Conservation (phyloP, 2,113 vertebrate species). For the Microcebus jonahi region DNA sequence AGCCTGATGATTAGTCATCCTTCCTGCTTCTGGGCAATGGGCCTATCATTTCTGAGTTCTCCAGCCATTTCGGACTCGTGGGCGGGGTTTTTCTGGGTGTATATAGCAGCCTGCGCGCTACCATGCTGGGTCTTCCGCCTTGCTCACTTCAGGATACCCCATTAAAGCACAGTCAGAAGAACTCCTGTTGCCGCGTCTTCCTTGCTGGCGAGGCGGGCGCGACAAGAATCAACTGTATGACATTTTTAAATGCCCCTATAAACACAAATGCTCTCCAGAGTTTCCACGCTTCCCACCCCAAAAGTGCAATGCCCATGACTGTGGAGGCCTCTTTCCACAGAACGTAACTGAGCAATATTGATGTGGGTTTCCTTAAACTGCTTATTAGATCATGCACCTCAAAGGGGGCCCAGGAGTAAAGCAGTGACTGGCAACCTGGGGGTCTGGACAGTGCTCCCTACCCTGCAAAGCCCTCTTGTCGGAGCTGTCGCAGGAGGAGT, state of each 20-base stretch:
- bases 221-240: not conserved
- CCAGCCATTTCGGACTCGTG: too few relatives aligned
- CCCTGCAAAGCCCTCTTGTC: not conserved
- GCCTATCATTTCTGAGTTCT: too few relatives aligned
- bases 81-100: too few relatives aligned
- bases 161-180: too few relatives aligned
- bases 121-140: too few relatives aligned
- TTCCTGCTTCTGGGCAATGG: too few relatives aligned
- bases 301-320: not conserved
- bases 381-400: not conserved
- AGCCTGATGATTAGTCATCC: too few relatives aligned
- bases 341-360: not conserved
- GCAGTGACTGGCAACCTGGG: not conserved
- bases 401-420: not conserved
- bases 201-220: too few relatives aligned
- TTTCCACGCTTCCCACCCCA: not conserved
- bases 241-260: not conserved
- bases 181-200: too few relatives aligned
- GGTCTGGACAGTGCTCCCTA: not conserved
- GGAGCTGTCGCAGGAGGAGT: not conserved
- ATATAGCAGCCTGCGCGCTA: too few relatives aligned
- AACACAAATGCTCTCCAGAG: not conserved
- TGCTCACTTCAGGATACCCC: too few relatives aligned
- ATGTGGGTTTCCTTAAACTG: not conserved
- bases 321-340: not conserved